These are phyloP conservation scores for Aratinga solstitialis DNA, from an alignment of 2,797 vertebrate species.

Conservation along the genomic window DNA sequence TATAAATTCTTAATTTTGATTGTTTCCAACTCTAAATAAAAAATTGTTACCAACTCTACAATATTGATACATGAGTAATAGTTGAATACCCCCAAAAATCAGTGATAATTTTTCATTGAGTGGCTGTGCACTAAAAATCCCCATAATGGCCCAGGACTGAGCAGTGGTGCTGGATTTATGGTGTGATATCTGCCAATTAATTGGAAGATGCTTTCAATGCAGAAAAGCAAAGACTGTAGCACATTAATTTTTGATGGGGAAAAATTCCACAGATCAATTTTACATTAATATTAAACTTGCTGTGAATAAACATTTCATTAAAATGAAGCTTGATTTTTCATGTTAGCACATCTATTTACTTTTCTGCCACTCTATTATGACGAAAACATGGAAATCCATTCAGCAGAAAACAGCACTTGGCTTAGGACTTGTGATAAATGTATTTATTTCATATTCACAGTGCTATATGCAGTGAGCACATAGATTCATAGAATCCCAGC, in stretches of 20 bases:
- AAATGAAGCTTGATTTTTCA: conserved; percentile 2
- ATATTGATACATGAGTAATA: background rate
- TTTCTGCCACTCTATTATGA: background rate
- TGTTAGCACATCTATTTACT: background rate
- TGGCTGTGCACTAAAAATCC: conserved; percentile 19
- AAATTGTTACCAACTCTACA: background rate
- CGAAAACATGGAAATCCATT: background rate
- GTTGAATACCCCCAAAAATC: background rate
- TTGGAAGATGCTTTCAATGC: background rate
- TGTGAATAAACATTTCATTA: conserved; percentile 49
- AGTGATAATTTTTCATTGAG: background rate
- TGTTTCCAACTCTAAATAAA: background rate
- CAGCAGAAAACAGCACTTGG: background rate
- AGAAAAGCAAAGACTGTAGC: background rate
- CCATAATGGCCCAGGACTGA: background rate
- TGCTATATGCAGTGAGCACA: background rate
- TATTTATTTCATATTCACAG: background rate
- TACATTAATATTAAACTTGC: conserved; percentile 14
- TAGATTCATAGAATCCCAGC: background rate
- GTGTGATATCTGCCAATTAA: background rate
- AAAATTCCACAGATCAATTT: conserved; percentile 45
- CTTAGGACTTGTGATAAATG: background rate
- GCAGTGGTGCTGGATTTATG: conserved; percentile 16
- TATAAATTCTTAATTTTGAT: background rate
- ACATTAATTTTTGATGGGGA: conserved; percentile 30